phyloP scores from a whole-genome alignment of 2,797 vertebrate species.

The Phrynocephalus guinanensis region DNA sequence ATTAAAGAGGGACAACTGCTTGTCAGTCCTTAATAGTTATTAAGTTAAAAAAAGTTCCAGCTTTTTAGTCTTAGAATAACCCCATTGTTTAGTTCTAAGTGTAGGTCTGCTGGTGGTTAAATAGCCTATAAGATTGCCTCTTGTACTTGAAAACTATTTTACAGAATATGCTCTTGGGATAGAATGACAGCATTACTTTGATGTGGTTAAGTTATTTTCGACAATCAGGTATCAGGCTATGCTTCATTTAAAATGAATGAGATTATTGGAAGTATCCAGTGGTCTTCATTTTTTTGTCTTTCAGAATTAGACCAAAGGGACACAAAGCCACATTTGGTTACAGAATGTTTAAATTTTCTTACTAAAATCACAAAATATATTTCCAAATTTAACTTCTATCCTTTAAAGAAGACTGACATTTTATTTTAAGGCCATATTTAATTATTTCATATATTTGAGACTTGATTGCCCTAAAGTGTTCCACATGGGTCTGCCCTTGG shows the following conservation, averaged over 20 bases:
- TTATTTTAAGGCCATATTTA: background rate
- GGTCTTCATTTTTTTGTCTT: constrained; percentile 1
- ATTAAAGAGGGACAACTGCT: constrained; percentile 60
- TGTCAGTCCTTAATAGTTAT: constrained; percentile 79
- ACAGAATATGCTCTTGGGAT: constrained; percentile 69
- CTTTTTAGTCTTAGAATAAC: constrained; percentile 79
- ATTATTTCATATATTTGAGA: background rate
- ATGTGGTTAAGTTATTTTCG: constrained; percentile 78
- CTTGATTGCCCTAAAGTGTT: background rate
- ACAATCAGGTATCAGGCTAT: constrained; percentile 70
- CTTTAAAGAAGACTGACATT: background rate
- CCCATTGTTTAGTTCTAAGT: constrained; percentile 81
- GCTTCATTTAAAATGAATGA: constrained; percentile 45
- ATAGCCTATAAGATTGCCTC: constrained; percentile 82
- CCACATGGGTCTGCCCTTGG: background rate
- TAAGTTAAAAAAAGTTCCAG: constrained; percentile 73
- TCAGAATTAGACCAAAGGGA: background rate
- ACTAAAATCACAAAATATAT: background rate
- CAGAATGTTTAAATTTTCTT: background rate
- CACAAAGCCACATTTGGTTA: background rate
- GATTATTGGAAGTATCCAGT: constrained; percentile 16
- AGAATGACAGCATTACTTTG: constrained; percentile 75
- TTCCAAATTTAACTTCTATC: background rate
- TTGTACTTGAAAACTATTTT: constrained; percentile 81
- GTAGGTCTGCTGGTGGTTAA: constrained; percentile 78